phyloP scores from a whole-genome alignment of 2,113 vertebrate species.

The Lamprologus sp. region DNA sequence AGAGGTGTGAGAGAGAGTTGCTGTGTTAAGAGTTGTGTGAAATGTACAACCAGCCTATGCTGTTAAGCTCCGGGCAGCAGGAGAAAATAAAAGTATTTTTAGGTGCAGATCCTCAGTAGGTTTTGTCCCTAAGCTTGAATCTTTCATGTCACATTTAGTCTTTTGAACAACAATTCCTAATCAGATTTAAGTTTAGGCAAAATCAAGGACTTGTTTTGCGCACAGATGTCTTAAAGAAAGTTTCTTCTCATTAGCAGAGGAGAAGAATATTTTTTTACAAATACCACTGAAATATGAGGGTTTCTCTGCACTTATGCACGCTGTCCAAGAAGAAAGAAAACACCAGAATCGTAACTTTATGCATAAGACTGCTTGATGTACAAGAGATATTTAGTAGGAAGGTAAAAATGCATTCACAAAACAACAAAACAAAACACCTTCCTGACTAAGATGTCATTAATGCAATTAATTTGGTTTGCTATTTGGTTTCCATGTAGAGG shows the following conservation, averaged over 20 bases:
- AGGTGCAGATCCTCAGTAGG: not conserved
- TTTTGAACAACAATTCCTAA: not conserved
- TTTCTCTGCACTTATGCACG: not conserved
- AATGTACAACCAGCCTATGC: not conserved
- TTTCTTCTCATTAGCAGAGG: not conserved
- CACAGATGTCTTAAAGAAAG: not conserved
- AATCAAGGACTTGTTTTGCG: not conserved
- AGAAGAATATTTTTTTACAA: not conserved
- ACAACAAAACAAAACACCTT: not conserved
- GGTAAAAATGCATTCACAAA: not conserved
- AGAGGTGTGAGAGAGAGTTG: not conserved
- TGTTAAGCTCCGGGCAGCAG: not conserved
- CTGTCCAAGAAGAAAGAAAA: not conserved
- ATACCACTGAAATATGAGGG: not conserved
- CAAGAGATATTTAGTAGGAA: not conserved
- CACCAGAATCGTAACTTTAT: not conserved
- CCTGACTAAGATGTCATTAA: not conserved
- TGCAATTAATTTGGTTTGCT: not conserved
- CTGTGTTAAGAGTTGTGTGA: not conserved
- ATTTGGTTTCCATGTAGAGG: not conserved
- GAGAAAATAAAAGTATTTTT: not conserved
- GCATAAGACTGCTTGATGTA: not conserved
- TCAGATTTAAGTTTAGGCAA: not conserved
- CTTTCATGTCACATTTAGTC: not conserved
- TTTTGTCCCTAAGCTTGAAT: not conserved